Conservation (phyloP, 2,113 vertebrate genomes). For the Calyptomena viridis region DNA sequence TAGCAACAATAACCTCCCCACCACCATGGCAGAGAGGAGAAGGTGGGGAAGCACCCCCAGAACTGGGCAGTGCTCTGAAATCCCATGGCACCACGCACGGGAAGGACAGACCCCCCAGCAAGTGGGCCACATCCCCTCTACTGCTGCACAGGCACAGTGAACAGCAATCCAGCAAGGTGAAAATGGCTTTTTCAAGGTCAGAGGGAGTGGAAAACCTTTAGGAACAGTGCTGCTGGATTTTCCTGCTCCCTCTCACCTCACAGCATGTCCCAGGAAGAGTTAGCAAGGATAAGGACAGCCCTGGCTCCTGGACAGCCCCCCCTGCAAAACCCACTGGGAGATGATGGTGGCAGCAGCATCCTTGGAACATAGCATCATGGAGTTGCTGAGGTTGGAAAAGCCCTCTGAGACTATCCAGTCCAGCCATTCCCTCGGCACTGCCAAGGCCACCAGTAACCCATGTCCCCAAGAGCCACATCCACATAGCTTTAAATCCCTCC, state of each 20-base stretch:
- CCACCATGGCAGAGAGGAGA: neutral
- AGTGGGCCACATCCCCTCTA: neutral
- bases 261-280: neutral
- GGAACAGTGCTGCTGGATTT: neutral
- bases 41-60: neutral
- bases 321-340: neutral
- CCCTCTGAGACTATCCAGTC: neutral
- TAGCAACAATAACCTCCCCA: neutral
- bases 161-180: neutral
- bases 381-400: neutral
- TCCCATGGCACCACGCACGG: fast-evolving
- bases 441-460: neutral
- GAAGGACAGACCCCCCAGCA: neutral
- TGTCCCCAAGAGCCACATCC: neutral
- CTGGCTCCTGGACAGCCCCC: neutral
- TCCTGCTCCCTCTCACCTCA: neutral
- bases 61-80: neutral
- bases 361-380: neutral
- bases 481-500: neutral
- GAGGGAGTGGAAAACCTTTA: neutral
- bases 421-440: neutral
- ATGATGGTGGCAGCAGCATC: neutral
- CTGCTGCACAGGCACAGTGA: fast-evolving
- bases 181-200: slow-evolving; percentile 21
- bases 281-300: neutral